Evolutionary conservation across 2,888 invertebrate species (phyloP), one percentile per base, ranked within the genome.

Genomic region (Amphipyra berbera): DNA sequence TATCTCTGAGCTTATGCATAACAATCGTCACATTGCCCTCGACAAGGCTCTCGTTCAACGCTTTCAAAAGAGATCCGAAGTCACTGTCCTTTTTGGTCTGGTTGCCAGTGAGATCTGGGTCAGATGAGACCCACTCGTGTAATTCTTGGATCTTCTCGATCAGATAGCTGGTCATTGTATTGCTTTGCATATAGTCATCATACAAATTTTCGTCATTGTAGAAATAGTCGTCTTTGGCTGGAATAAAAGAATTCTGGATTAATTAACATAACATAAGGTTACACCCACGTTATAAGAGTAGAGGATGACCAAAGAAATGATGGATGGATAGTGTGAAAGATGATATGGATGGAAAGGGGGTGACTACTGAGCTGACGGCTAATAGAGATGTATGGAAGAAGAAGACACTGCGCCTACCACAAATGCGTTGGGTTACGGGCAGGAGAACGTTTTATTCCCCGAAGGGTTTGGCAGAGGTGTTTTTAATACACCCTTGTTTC

Each of bases 131-230:
- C 95, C 95, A 95, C 60, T 95, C 94, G 61, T 95, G 94, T 0
- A 95, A 67, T 3, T 95, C 95, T 61, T 95, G 95, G 0, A 95
- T 89, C 56, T 95, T 94, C 61, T 95, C 95, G 50, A 95, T 94
- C 0, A 95, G 73, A 55, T 95, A 95, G 56, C 87, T 91, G 0
- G 94, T 92, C 91, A 95, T 90, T 0, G 94, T 88, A 21, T 93
- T 94, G 5, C 92, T 94, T 60, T 94, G 90, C 82, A 95, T 90
- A 30, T 95, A 95, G 67, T 95, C 95, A 0, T 95, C 92, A 55
- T 95, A 95, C 0, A 94, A 57, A 40, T 92, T 91, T 0, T 93
- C 90, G 53, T 95, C 94, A 8, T 92, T 90, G 63, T 95, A 93
- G 61, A 94, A 92, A 7, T 94, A 92, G 6, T 95, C 91, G 27